Conservation (phyloP, 2,113 vertebrate species). For the Trinectes maculatus region DNA sequence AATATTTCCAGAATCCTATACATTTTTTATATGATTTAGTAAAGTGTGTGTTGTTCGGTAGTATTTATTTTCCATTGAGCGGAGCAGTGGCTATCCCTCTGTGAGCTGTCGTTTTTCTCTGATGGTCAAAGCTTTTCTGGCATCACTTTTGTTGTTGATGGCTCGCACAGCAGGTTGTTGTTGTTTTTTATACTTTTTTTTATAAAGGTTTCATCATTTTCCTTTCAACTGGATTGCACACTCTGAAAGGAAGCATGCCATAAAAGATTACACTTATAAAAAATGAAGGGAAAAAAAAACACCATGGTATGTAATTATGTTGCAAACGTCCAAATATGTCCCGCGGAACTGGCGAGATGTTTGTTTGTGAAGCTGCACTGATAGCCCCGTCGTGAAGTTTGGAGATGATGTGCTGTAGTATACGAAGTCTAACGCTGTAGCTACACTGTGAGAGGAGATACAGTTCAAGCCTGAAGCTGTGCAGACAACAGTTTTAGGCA, state of each 20-base stretch:
- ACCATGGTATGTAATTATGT: constrained; percentile 34
- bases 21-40: not conserved
- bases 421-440: too few species aligned
- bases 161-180: constrained; percentile 21
- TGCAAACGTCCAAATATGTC: constrained; percentile 29
- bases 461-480: not conserved
- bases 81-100: not conserved
- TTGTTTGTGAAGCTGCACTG: constrained; percentile 35
- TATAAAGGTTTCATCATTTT: not conserved
- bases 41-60: not conserved
- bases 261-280: too few species aligned
- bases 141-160: constrained; percentile 25
- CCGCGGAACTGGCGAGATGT: constrained; percentile 13
- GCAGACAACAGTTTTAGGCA: constrained; percentile 1
- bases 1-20: constrained; percentile 8
- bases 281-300: too few species aligned
- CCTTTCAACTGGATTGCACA: constrained; percentile 16
- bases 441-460: constrained; percentile 15
- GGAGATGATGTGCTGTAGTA: constrained; percentile 19
- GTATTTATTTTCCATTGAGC: not conserved
- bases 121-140: constrained; percentile 21
- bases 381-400: constrained; percentile 13
- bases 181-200: constrained; percentile 10
- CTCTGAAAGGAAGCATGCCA: too few species aligned
- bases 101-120: not conserved